Conservation (phyloP, 1,140 invertebrate genomes). For the Atta texana region DNA sequence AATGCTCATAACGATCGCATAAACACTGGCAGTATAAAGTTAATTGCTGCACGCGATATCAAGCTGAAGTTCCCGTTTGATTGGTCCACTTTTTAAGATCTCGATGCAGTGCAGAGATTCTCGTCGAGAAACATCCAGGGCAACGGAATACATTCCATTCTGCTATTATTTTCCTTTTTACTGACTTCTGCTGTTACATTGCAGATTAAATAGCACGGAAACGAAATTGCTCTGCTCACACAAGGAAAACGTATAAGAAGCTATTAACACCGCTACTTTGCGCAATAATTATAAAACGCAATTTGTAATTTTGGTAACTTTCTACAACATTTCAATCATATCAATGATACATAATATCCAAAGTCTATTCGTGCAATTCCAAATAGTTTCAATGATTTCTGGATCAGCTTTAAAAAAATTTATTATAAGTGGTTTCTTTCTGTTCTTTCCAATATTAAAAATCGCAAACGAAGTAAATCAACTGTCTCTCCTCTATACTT, state of each 20-base stretch:
- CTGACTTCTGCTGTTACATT: conserved; percentile 9
- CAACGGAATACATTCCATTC: conserved; percentile 1
- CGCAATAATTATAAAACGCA: conserved; percentile 3
- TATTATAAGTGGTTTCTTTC: not conserved
- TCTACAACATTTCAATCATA: not conserved
- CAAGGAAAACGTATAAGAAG: conserved; percentile 1
- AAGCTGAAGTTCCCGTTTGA: conserved; percentile 15
- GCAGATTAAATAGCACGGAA: conserved; percentile 16
- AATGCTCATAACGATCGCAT: conserved; percentile 29
- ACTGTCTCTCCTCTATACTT: not conserved
- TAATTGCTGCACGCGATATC: conserved; percentile 46
- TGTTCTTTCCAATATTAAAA: not conserved
- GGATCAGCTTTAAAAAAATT: not conserved
- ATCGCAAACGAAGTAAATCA: conserved; percentile 4
- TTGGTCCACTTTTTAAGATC: conserved; percentile 45
- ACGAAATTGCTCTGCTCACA: conserved; percentile 10
- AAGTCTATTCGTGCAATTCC: not conserved
- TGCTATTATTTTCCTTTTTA: conserved; percentile 32
- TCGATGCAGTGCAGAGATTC: conserved; percentile 10
- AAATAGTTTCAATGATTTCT: not conserved
- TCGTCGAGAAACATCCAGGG: conserved; percentile 1
- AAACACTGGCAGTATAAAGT: conserved; percentile 46
- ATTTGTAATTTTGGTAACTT: not conserved
- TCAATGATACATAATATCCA: not conserved
- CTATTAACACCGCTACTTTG: not conserved